These are phyloP conservation scores for Lytechinus pictus DNA, from an alignment of 35 echinoderm and acorn worm species.

Conservation along the genomic window DNA sequence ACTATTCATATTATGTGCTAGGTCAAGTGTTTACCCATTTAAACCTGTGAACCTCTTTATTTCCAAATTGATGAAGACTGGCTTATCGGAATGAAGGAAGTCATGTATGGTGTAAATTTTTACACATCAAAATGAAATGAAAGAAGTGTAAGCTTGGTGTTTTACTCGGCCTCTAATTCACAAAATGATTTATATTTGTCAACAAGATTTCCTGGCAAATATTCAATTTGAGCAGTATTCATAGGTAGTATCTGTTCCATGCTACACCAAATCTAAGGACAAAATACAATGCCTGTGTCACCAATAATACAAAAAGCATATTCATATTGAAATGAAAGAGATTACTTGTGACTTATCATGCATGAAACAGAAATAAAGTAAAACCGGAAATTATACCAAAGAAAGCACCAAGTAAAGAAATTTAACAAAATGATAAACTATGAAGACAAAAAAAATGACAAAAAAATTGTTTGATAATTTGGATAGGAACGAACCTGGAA, in stretches of 20 bases:
- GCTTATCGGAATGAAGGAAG: too few species aligned
- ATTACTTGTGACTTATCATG: neutral
- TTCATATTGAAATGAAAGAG: neutral
- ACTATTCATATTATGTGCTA: too few species aligned
- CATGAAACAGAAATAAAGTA: neutral
- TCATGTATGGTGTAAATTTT: too few species aligned
- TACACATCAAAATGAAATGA: too few species aligned
- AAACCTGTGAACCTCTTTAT: too few species aligned
- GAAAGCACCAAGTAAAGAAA: neutral
- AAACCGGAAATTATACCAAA: neutral
- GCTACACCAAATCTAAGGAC: too few species aligned
- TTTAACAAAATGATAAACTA: neutral
- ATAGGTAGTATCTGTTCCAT: neutral
- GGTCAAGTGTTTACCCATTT: too few species aligned
- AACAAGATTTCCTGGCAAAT: neutral
- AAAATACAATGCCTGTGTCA: neutral
- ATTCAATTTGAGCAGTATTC: neutral
- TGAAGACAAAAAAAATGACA: conserved; percentile 18
- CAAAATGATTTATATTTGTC: neutral
- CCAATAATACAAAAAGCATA: neutral
- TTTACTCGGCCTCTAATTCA: neutral
- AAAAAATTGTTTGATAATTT: conserved; percentile 24
- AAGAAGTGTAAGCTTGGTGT: too few species aligned
- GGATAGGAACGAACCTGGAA: conserved; percentile 31
- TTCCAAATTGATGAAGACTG: too few species aligned